Conservation (phyloP, 2,797 vertebrate genomes). For the Sebastes iracundus region DNA sequence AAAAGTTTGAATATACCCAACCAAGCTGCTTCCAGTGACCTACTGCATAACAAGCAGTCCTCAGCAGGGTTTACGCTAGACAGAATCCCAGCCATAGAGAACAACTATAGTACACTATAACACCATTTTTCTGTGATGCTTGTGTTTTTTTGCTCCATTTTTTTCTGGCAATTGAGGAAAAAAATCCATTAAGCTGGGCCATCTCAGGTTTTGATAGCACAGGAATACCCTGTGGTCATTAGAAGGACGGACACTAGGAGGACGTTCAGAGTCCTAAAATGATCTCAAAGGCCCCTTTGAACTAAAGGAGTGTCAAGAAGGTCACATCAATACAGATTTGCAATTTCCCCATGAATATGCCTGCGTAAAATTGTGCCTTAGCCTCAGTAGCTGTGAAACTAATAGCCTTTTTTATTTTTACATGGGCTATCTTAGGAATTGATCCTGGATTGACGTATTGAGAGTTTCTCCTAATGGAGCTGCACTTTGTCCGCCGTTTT, state of each 20-base stretch:
- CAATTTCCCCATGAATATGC: conserved; percentile 61
- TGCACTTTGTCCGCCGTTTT: conserved; percentile 16
- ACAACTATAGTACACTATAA: too few species aligned
- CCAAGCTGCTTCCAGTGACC: background rate
- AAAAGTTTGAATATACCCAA: background rate
- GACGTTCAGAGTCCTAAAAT: conserved; percentile 31
- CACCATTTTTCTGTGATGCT: background rate
- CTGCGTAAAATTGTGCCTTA: conserved; percentile 6
- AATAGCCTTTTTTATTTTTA: conserved; percentile 29
- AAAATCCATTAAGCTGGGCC: background rate
- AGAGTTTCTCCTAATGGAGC: conserved; percentile 47
- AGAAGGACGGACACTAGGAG: background rate
- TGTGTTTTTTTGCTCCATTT: background rate
- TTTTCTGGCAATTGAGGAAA: background rate
- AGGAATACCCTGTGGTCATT: conserved; percentile 2
- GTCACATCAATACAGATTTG: conserved; percentile 60
- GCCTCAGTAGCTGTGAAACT: background rate
- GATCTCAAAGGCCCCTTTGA: conserved; percentile 33
- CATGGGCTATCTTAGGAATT: conserved; percentile 44
- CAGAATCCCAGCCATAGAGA: too few species aligned
- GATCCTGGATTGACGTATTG: conserved; percentile 53
- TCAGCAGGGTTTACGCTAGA: background rate
- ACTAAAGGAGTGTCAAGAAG: conserved; percentile 24
- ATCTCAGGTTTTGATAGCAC: background rate
- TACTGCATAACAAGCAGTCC: background rate